These are phyloP conservation scores for Drosophila cognata DNA, from an alignment of 2,888 invertebrate genomes.

Conservation along the genomic window DNA sequence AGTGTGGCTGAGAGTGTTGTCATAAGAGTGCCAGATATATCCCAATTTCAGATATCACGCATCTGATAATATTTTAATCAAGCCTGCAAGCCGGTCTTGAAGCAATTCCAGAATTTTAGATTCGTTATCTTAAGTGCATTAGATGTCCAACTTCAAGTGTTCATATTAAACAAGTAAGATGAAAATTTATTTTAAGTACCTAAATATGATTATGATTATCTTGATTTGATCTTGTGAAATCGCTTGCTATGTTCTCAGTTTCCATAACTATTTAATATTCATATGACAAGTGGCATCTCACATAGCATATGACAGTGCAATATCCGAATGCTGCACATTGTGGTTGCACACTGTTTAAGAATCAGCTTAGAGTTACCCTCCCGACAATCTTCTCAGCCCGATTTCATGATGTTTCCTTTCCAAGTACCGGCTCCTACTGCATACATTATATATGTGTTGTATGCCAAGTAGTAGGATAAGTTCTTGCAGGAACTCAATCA, in stretches of 20 bases:
- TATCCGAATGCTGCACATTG: background rate
- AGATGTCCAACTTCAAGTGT: background rate
- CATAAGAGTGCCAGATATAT: conserved; percentile 5
- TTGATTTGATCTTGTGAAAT: background rate
- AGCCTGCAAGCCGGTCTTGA: background rate
- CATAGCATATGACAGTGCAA: background rate
- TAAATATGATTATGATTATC: background rate
- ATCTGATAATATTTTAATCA: background rate
- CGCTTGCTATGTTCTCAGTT: background rate
- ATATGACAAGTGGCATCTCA: background rate
- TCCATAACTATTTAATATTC: background rate
- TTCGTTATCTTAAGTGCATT: background rate
- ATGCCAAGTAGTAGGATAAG: conserved; percentile 39
- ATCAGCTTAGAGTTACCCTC: conserved; percentile 13
- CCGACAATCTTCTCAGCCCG: conserved; percentile 30
- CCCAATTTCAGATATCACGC: background rate
- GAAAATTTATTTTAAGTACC: background rate
- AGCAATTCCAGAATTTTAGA: background rate
- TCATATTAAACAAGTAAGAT: background rate
- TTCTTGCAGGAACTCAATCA: conserved; percentile 62
- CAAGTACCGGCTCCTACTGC: conserved; percentile 18
- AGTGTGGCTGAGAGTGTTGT: conserved; percentile 3
- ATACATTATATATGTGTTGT: background rate
- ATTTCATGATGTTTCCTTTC: conserved; percentile 36
- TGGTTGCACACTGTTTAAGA: background rate